Percentiles rank a stretch among this genome's conserved stretches.
phyloP scores from a whole-genome alignment of 2,113 vertebrate species.

The Montifringilla adamsi region DNA sequence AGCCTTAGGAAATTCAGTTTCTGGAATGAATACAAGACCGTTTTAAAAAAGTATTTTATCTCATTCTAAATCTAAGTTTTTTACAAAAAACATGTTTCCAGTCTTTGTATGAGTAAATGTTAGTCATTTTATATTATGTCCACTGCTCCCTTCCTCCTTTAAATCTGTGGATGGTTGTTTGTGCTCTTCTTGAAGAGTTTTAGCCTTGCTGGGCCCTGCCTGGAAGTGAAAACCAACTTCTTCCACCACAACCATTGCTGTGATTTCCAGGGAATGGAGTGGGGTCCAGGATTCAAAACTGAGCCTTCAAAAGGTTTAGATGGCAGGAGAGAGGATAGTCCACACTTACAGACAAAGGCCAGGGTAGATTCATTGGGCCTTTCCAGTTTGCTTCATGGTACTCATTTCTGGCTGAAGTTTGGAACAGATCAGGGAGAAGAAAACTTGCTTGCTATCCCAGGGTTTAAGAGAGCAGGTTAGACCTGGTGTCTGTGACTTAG shows the following conservation, averaged over 20 bases:
- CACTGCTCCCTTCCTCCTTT: not conserved
- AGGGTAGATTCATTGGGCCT: not conserved
- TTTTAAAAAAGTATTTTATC: not conserved
- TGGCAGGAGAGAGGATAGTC: not conserved
- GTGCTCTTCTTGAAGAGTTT: not conserved
- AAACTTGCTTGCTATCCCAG: not conserved
- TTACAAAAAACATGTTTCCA: not conserved
- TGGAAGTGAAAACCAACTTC: not conserved
- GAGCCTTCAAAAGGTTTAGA: not conserved
- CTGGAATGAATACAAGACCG: not conserved
- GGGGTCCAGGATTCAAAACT: not conserved
- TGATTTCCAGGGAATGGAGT: not conserved
- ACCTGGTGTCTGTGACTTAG: not conserved
- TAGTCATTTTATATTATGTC: not conserved
- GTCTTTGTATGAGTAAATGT: not conserved
- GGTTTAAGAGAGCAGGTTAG: not conserved
- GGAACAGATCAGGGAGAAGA: not conserved
- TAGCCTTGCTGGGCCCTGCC: not conserved
- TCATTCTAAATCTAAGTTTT: slow-evolving; percentile 10
- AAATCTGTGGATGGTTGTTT: not conserved
- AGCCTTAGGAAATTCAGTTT: slow-evolving; percentile 6
- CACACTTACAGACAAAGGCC: not conserved
- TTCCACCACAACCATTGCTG: not conserved
- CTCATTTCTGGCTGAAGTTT: rapidly evolving
- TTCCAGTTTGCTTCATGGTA: not conserved